Base-by-base conservation (phyloP, 2,888 invertebrate genomes). In the Diplolepis rosae region DNA sequence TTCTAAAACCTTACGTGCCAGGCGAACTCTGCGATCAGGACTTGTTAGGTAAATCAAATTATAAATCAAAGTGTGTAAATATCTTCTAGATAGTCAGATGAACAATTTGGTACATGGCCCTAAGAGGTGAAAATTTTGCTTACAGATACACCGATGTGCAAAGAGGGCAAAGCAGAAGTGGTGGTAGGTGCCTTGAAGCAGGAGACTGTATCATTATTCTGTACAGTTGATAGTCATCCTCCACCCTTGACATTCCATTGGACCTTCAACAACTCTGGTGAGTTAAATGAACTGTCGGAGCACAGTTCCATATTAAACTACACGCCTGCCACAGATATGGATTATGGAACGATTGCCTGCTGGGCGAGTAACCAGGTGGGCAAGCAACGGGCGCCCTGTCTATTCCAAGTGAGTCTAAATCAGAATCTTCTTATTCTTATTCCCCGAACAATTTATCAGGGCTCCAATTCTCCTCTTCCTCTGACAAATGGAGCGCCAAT, bases 251-350 rank as follows among this genome's bases (percentile, higher is more conserved):
- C 94, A 84, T 97, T 96, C 90, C 95, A 95, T 84, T 97, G 97
- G 97, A 96, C 96, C 79, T 96, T 97, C 91, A 97, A 97, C 91
- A 95, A 95, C 88, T 95, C 95, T 73, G 96, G 96, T 18, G 95
- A 95, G 85, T 94, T 95, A 89, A 93, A 94, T 65, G 94, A 95
- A 87, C 91, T 95, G 80, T 93, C 95, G 71, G 89, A 91, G 75
- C 87, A 93, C 77, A 92, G 92, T 3, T 94, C 94, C 69, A 92
- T 93, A 32, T 91, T 96, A 72, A 95, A 95, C 90, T 96, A 96
- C 89, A 96, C 96, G 6, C 96, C 96, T 0, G 92, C 93, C 42
- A 94, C 95, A 15, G 96, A 96, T 89, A 92, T 96, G 91, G 96
- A 96, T 90, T 96, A 96, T 84, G 96, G 96, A 4, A 96, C 96